Percentiles rank a stretch among this genome's conserved stretches.
phyloP scores from a whole-genome alignment of 1,140 invertebrate genomes.

The Sinonovacula constricta region DNA sequence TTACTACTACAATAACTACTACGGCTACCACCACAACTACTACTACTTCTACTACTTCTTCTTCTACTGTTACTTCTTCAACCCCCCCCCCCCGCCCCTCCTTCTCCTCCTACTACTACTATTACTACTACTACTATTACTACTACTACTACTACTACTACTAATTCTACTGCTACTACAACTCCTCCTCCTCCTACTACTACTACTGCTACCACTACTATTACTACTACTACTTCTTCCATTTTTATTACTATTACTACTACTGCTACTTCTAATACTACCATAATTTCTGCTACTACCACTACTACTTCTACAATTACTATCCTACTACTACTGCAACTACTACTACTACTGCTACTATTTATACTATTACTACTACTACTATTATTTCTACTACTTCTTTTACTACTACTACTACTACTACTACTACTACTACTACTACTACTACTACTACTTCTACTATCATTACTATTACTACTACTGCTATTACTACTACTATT shows the following conservation, averaged over 20 bases:
- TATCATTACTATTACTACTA: too few relatives aligned
- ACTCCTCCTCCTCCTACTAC: too few relatives aligned
- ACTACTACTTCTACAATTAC: neutral
- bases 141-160: conserved; percentile 5
- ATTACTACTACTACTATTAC: conserved; percentile 4
- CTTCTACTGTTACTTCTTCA: neutral
- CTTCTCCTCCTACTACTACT: too few relatives aligned
- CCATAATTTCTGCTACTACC: too few relatives aligned
- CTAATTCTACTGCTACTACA: too few relatives aligned
- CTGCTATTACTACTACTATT: neutral
- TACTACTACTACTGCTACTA: neutral
- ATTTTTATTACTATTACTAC: neutral
- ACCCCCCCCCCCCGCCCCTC: neutral
- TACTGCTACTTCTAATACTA: too few relatives aligned
- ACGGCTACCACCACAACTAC: too few relatives aligned
- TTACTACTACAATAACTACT: too few relatives aligned
- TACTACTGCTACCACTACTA: too few relatives aligned
- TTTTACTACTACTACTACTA: neutral
- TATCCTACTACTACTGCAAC: too few relatives aligned
- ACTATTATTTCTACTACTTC: neutral
- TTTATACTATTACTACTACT: neutral
- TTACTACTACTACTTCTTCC: too few relatives aligned
- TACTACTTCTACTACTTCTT: neutral
- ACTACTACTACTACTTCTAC: too few relatives aligned
- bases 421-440: neutral